A percentile compares a stretch with the other conserved stretches of the same genome.
Conservation (phyloP, 2,888 invertebrate genomes). For the Theodoxus fluviatilis region DNA sequence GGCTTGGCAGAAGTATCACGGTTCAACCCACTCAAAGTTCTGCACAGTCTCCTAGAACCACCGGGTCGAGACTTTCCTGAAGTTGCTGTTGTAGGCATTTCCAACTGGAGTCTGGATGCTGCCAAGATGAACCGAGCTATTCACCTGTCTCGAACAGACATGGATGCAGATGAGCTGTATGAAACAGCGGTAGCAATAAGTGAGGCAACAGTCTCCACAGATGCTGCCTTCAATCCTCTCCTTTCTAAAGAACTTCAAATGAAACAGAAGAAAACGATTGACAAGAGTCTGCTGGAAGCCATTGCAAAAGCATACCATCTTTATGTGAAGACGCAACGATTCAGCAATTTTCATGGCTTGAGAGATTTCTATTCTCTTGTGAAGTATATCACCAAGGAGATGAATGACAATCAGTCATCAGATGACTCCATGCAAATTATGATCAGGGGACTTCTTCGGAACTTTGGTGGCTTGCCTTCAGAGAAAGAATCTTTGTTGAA, state of each 20-base stretch:
- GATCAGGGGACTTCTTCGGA: conserved; percentile 40
- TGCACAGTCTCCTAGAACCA: conserved; percentile 48
- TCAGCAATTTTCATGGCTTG: conserved; percentile 31
- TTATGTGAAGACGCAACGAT: conserved; percentile 26
- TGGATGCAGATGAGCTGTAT: conserved; percentile 42
- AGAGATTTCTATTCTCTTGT: conserved; percentile 31
- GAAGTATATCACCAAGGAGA: conserved; percentile 24
- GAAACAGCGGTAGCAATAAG: conserved; percentile 42
- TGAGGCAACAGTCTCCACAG: conserved; percentile 30
- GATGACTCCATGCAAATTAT: conserved; percentile 27
- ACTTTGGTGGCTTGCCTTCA: conserved; percentile 42
- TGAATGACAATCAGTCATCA: not conserved
- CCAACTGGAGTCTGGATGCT: conserved; percentile 51
- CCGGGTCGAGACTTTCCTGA: conserved; percentile 36
- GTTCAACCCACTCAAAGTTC: conserved; percentile 50
- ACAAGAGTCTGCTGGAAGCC: not conserved
- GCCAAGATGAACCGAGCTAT: conserved; percentile 57
- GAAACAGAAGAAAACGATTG: not conserved
- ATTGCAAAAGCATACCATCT: conserved; percentile 29
- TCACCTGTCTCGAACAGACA: conserved; percentile 47
- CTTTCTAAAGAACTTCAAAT: not conserved
- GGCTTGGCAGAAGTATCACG: conserved; percentile 50
- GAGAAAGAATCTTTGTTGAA: conserved; percentile 32
- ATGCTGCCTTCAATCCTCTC: not conserved
- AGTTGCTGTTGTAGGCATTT: conserved; percentile 51